Evolutionary conservation across 2,797 vertebrate genomes (phyloP).

Genomic region (Acanthurus leucopareius): DNA sequence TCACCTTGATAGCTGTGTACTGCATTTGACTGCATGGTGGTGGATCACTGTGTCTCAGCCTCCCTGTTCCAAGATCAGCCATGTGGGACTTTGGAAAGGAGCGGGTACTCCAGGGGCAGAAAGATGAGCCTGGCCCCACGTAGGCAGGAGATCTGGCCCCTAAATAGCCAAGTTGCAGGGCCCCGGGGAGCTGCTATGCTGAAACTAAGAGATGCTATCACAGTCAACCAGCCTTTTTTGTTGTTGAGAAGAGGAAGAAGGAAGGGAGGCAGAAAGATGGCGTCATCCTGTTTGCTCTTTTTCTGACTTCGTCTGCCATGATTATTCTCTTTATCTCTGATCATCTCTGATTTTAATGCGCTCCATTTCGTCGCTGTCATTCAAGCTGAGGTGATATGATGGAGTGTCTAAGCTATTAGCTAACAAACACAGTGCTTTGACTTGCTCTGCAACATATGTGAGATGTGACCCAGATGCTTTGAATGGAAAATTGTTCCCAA

Average conservation of each 20-base stretch:
- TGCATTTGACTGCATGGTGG: not conserved
- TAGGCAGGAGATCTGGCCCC: constrained; percentile 64
- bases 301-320: constrained; percentile 45
- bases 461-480: constrained; percentile 34
- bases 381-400: constrained; percentile 43
- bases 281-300: constrained; percentile 72
- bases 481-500: constrained; percentile 38
- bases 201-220: constrained; percentile 71
- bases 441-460: constrained; percentile 31
- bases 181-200: constrained; percentile 59
- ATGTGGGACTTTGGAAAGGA: constrained; percentile 22
- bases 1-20: not conserved
- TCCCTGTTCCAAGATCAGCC: not conserved
- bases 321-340: constrained; percentile 53
- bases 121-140: constrained; percentile 67
- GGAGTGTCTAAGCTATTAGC: constrained; percentile 37
- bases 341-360: constrained; percentile 44
- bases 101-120: constrained; percentile 22
- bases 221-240: constrained; percentile 38
- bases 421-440: constrained; percentile 41
- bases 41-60: constrained; percentile 4
- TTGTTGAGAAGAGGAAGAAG: constrained; percentile 60
- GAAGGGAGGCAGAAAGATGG: constrained; percentile 65
- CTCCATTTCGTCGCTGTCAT: constrained; percentile 36
- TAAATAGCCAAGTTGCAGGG: constrained; percentile 51